Conservation (phyloP, 2,888 invertebrate species). For the Oxycera nigricornis region DNA sequence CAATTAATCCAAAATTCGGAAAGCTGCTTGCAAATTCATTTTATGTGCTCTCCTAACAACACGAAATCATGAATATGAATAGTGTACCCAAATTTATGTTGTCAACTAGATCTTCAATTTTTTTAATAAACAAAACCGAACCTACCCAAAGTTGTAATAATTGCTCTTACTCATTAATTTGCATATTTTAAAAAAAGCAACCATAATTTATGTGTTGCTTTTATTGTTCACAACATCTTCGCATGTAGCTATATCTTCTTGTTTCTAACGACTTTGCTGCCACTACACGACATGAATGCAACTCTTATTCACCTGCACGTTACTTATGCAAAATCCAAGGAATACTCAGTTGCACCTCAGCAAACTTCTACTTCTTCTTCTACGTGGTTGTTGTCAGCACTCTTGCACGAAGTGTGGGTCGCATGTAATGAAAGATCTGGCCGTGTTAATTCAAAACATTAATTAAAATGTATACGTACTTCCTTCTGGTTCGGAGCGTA, state of each 20-base stretch:
- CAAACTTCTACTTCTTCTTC: background rate
- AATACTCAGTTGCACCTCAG: background rate
- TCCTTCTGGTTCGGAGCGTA: constrained; percentile 44
- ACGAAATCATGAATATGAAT: too few relatives aligned
- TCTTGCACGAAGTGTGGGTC: background rate
- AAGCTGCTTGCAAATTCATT: too few relatives aligned
- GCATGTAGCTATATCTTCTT: background rate
- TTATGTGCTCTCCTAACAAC: too few relatives aligned
- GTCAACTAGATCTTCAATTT: too few relatives aligned
- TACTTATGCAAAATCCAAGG: constrained; percentile 5
- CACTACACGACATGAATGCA: background rate
- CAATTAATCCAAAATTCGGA: too few relatives aligned
- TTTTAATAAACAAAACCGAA: too few relatives aligned
- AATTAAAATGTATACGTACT: constrained; percentile 47
- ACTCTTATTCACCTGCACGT: constrained; percentile 19
- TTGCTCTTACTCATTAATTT: too few relatives aligned
- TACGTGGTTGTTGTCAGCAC: background rate
- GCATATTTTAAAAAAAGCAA: background rate
- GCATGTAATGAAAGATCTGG: constrained; percentile 45
- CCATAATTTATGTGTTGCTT: background rate
- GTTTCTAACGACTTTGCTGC: background rate
- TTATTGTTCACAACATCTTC: background rate
- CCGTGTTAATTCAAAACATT: constrained; percentile 51
- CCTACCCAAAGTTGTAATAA: too few relatives aligned
- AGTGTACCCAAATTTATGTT: too few relatives aligned